Percentiles rank a stretch among this genome's conserved stretches.
Evolutionary conservation across 2,888 invertebrate genomes (phyloP).

Genomic region (Amphipyra tragopoginis): DNA sequence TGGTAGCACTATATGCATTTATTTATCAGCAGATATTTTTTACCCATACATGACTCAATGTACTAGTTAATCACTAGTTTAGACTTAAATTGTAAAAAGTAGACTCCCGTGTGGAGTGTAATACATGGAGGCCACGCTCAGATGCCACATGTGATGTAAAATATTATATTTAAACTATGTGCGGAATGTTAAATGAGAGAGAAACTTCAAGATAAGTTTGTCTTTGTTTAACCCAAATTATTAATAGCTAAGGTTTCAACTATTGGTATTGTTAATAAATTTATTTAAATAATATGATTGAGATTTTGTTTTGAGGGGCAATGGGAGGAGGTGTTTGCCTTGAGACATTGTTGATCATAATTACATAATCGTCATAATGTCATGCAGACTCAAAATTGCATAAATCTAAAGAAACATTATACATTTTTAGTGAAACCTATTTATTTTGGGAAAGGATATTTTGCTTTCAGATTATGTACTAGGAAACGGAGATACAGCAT

Average conservation of each 20-base stretch:
- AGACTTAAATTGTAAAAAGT: conserved; percentile 59
- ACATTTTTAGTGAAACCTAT: too few species aligned
- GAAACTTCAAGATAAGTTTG: conserved; percentile 50
- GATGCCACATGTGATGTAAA: conserved; percentile 49
- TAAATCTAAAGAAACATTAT: too few species aligned
- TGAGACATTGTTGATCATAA: too few species aligned
- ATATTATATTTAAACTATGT: conserved; percentile 52
- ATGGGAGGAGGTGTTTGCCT: too few species aligned
- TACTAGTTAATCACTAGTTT: conserved; percentile 46
- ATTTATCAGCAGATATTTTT: conserved; percentile 36
- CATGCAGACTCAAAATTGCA: too few species aligned
- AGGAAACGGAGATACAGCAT: too few species aligned
- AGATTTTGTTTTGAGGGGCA: conserved; percentile 6
- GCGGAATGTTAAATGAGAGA: conserved; percentile 61
- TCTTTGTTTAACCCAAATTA: conserved; percentile 64
- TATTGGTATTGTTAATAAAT: conserved; percentile 80
- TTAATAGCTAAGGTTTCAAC: conserved; percentile 72
- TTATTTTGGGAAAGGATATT: too few species aligned
- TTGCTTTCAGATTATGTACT: too few species aligned
- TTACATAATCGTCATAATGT: too few species aligned
- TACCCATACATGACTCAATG: conserved; percentile 22
- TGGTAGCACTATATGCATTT: conserved; percentile 51
- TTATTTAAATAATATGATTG: conserved; percentile 60
- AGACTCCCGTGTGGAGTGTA: conserved; percentile 20
- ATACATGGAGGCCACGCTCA: conserved; percentile 19